Conservation (phyloP, 1,140 invertebrate species). For the Ylistrum balloti region DNA sequence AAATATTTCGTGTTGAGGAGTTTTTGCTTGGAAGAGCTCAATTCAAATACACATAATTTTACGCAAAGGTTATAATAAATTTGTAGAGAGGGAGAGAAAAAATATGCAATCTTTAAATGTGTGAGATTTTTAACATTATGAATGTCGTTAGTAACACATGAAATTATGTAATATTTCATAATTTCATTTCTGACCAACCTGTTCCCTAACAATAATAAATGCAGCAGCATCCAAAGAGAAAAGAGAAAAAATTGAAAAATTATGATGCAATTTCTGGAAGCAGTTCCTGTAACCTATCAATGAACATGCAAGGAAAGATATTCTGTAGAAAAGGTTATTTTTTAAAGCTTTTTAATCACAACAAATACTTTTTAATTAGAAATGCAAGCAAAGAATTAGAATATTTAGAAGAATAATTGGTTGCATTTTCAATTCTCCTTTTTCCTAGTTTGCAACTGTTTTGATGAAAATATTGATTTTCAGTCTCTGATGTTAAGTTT, state of each 20-base stretch:
- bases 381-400: not conserved
- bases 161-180: conserved; percentile 22
- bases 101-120: not conserved
- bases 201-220: not conserved
- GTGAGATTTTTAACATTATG: not conserved
- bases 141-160: not conserved
- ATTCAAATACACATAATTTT: conserved; percentile 19
- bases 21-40: not conserved
- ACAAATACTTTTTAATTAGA: not conserved
- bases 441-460: not conserved
- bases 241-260: not conserved
- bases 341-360: not conserved
- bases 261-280: not conserved
- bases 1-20: not conserved
- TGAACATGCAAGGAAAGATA: not conserved
- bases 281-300: not conserved
- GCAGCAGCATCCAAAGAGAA: not conserved
- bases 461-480: conserved; percentile 40
- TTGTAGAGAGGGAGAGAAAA: not conserved
- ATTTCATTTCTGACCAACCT: not conserved
- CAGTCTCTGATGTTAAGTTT: not conserved
- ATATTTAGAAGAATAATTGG: conserved; percentile 36
- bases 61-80: not conserved
- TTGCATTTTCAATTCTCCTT: conserved; percentile 7
- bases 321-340: not conserved